These are phyloP conservation scores for Onychostoma macrolepis DNA, from an alignment of 2,113 vertebrate genomes.

Conservation along the genomic window DNA sequence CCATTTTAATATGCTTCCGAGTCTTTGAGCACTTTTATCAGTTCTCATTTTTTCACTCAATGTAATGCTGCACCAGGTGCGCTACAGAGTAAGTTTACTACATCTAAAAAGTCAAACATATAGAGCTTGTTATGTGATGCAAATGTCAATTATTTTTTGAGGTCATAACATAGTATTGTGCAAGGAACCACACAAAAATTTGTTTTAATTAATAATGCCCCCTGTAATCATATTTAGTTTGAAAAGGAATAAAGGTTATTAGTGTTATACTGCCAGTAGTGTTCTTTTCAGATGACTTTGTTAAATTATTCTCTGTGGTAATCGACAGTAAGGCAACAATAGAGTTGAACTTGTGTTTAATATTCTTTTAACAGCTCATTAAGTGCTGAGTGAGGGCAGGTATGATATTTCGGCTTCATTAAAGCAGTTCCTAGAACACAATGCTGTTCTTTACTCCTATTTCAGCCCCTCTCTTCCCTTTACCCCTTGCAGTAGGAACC, in stretches of 20 bases:
- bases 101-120: background rate
- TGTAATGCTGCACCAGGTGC: background rate
- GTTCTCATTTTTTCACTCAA: background rate
- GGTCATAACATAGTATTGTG: background rate
- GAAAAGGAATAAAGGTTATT: background rate
- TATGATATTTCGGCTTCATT: background rate
- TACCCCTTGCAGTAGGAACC: conserved; percentile 30
- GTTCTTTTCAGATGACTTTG: background rate
- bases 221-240: background rate
- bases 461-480: conserved; percentile 13
- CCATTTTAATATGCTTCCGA: background rate
- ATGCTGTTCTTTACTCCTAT: conserved; percentile 53
- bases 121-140: background rate
- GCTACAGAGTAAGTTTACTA: background rate
- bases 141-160: background rate
- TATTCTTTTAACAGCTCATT: background rate
- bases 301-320: background rate
- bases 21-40: background rate
- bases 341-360: conserved; percentile 1
- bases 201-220: too few species aligned
- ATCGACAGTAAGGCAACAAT: background rate
- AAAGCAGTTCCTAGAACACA: conserved; percentile 7
- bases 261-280: background rate
- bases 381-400: background rate
- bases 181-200: background rate